phyloP scores from a whole-genome alignment of 2,797 vertebrate genomes.

The Allobates femoralis region DNA sequence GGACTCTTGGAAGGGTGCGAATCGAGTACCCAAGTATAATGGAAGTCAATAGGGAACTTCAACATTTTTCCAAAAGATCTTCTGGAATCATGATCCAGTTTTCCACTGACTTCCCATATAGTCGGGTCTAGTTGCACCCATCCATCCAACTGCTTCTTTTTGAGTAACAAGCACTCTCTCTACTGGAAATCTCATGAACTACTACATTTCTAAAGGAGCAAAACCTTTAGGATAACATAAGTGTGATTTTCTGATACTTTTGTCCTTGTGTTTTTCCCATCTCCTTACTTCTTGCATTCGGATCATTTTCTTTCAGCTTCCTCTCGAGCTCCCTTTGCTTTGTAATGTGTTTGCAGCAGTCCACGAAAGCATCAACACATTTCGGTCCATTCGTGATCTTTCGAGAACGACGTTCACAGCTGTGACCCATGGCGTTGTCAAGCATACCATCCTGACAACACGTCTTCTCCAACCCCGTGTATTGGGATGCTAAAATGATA shows the following conservation, averaged over 20 bases:
- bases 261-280: neutral
- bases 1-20: no score
- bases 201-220: no score
- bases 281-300: conserved; percentile 35
- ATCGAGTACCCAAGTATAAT: no score
- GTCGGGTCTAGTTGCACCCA: no score
- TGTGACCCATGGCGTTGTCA: conserved; percentile 74
- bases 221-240: neutral
- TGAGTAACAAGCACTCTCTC: no score
- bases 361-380: conserved; percentile 80
- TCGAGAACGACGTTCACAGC: conserved; percentile 73
- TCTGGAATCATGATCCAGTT: no score
- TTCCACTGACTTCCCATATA: no score
- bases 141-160: no score
- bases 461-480: conserved; percentile 63
- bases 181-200: no score
- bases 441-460: conserved; percentile 85
- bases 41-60: no score
- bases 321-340: conserved; percentile 8
- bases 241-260: neutral
- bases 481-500: conserved; percentile 72
- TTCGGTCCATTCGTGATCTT: conserved; percentile 73
- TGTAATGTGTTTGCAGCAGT: conserved; percentile 79
- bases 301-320: neutral
- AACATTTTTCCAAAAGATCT: no score